Evolutionary conservation across 2,888 invertebrate genomes (phyloP), one percentile per base, ranked within the genome.

Genomic region (Cremastinae sp.): DNA sequence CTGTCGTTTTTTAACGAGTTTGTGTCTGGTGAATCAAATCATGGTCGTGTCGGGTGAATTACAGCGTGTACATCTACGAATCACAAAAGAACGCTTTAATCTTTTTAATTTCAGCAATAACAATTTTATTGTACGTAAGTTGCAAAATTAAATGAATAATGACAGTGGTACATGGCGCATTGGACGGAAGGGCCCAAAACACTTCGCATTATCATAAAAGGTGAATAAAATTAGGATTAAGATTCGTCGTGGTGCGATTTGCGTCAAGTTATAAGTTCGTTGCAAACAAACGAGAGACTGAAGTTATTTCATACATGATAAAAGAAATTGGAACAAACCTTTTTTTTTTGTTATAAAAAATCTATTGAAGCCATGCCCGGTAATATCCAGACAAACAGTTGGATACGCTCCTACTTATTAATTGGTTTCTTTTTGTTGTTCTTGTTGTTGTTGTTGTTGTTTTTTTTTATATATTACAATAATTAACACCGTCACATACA

Each of bases 181-280:
- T 88, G 88, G 88, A 88, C 88, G 88, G 88, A 88, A 86, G 84
- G 82, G 88, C 88, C 88, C 88, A 88, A 88, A 88, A 88, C 87
- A 88, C 88, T 87, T 84, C 87, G 87, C 87, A 87, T 77, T 77
- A 77, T 77, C 45, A 77, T 85, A 88, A n/a, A n/a, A 64, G 84
- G 85, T 88, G 86, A 86, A 86, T 84, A 81, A 87, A 85, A 87
- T 86, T 81, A 85, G 83, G 80, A 85, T 86, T 82, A 84, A 86
- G 84, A 84, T 86, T 86, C 84, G 80, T 87, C 84, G 83, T 83
- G 84, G 84, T 87, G 86, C 85, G 83, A 85, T 85, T 86, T 70
- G 84, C 82, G 79, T 82, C 78, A 82, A 81, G 81, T 80, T 78
- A 81, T 75, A 80, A 80, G 80, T 80, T 78, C 81, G 79, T 82